phyloP scores from a whole-genome alignment of 2,113 vertebrate genomes.

The Erythrolamprus reginae region DNA sequence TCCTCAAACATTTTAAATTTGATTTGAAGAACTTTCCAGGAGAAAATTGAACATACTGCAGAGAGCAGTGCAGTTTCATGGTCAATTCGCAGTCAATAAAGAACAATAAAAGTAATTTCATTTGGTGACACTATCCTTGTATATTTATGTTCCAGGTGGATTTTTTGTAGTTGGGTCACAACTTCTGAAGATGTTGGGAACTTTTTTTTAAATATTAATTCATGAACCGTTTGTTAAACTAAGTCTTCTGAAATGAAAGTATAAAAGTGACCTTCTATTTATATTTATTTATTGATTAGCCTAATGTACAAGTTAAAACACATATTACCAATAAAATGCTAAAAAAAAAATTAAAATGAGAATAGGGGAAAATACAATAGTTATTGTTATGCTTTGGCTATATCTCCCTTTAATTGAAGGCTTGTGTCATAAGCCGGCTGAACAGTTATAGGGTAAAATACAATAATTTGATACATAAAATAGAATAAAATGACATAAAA shows the following conservation, averaged over 20 bases:
- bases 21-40: conserved; percentile 61
- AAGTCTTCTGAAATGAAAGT: not conserved
- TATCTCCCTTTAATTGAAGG: too few species aligned
- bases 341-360: too few species aligned
- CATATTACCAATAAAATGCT: too few species aligned
- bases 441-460: too few species aligned
- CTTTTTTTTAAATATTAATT: conserved; percentile 25
- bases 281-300: too few species aligned
- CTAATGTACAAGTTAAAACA: too few species aligned
- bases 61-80: conserved; percentile 60
- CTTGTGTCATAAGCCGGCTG: too few species aligned
- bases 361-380: too few species aligned
- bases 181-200: conserved; percentile 21
- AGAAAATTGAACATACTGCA: conserved; percentile 60
- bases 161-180: conserved; percentile 48
- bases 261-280: not conserved
- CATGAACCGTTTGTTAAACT: not conserved
- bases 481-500: too few species aligned
- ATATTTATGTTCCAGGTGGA: conserved; percentile 47
- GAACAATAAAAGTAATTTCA: conserved; percentile 63
- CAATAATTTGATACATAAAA: too few species aligned
- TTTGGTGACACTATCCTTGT: conserved; percentile 54
- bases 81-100: conserved; percentile 61
- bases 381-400: too few species aligned
- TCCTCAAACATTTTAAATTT: conserved; percentile 61